phyloP scores from a whole-genome alignment of 2,888 invertebrate species.

The Leptopilina syphax region DNA sequence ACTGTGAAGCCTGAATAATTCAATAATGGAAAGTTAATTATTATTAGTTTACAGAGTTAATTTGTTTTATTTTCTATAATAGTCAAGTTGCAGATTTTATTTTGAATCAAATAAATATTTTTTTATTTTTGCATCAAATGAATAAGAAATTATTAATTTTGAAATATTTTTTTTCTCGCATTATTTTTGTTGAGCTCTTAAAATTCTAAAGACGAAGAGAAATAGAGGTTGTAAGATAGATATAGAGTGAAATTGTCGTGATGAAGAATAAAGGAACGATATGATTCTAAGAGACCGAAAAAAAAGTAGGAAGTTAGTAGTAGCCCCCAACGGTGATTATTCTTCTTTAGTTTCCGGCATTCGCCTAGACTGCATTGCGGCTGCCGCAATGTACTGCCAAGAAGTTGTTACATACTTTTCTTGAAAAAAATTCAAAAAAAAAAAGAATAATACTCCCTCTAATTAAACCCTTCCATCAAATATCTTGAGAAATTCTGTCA shows the following conservation, averaged over 20 bases:
- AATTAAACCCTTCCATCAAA: constrained; percentile 20
- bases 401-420: constrained; percentile 34
- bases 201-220: not conserved
- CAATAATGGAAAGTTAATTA: no score
- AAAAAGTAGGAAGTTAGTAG: constrained; percentile 21
- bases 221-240: no score
- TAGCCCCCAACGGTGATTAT: constrained; percentile 29
- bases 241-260: constrained; percentile 4
- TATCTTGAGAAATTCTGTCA: not conserved
- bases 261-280: constrained; percentile 22
- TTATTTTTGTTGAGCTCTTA: not conserved
- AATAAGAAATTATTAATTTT: no score
- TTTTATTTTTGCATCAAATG: no score
- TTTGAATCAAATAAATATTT: no score
- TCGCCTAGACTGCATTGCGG: constrained; percentile 38
- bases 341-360: constrained; percentile 31
- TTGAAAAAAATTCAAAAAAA: not conserved
- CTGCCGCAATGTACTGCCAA: constrained; percentile 40
- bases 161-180: no score
- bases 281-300: constrained; percentile 5
- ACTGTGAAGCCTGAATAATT: no score
- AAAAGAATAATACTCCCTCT: not conserved
- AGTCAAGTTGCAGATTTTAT: no score
- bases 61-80: no score
- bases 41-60: no score